A percentile compares a stretch with the other conserved stretches of the same genome.
phyloP scores from a whole-genome alignment of 1,140 invertebrate species.

The Paraescarpia echinospica region DNA sequence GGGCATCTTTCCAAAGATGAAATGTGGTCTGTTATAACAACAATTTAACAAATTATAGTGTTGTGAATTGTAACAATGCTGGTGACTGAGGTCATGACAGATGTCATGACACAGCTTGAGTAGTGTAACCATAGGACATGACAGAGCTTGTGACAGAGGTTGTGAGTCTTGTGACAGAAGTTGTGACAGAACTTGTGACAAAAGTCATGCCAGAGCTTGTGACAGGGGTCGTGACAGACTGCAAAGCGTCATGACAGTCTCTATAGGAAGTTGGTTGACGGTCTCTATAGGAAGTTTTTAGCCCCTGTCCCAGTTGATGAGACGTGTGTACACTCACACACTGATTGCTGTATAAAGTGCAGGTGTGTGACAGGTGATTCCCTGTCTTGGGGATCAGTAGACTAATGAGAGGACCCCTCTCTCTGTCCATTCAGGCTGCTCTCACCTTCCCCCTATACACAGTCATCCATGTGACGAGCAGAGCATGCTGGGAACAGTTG shows the following conservation, averaged over 20 bases:
- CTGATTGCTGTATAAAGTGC: no score
- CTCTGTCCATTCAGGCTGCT: neutral
- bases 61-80: no score
- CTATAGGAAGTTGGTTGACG: neutral
- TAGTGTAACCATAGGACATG: neutral
- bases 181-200: neutral
- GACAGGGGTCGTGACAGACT: neutral
- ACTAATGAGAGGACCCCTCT: neutral
- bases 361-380: no score
- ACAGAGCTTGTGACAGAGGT: neutral
- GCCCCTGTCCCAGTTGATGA: neutral
- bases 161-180: neutral
- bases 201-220: neutral
- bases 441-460: neutral
- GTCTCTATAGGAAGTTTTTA: neutral
- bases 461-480: no score
- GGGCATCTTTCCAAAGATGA: no score
- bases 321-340: neutral
- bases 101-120: no score
- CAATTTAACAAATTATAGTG: no score
- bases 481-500: neutral
- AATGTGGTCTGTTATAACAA: no score
- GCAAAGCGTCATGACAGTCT: neutral
- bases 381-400: no score
- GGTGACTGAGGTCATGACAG: no score